Evolutionary conservation across 2,113 vertebrate species (phyloP).

Genomic region (Lagopus muta): DNA sequence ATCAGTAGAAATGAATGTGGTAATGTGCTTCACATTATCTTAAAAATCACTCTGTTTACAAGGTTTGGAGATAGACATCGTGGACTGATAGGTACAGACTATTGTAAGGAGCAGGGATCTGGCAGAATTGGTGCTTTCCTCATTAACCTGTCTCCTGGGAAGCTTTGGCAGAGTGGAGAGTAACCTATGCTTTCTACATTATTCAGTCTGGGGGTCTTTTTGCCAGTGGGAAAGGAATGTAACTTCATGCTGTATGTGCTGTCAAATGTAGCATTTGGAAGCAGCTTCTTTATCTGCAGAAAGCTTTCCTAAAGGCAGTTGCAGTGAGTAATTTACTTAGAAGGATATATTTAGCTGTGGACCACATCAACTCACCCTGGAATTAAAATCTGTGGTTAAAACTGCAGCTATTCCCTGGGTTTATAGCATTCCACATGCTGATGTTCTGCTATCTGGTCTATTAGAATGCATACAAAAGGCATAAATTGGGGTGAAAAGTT

Average conservation of each 20-base stretch:
- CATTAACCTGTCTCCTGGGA: not conserved
- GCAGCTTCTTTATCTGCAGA: conserved; percentile 57
- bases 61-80: not conserved
- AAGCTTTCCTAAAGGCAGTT: conserved; percentile 63
- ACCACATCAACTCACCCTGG: conserved; percentile 67
- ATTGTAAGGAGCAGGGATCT: not conserved
- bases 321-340: conserved; percentile 75
- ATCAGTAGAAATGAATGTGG: conserved; percentile 26
- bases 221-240: conserved; percentile 36
- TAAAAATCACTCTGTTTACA: conserved; percentile 48
- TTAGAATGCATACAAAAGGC: not conserved
- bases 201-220: not conserved
- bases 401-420: conserved; percentile 46
- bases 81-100: not conserved
- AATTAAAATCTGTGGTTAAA: conserved; percentile 72
- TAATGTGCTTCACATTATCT: conserved; percentile 47
- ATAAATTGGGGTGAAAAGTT: conserved; percentile 46
- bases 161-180: not conserved
- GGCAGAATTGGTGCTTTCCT: not conserved
- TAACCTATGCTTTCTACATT: not conserved
- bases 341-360: conserved; percentile 72
- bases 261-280: conserved; percentile 51
- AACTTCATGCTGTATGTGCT: conserved; percentile 67
- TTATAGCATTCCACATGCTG: conserved; percentile 36
- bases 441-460: not conserved